phyloP scores from a whole-genome alignment of 2,113 vertebrate species.

The Phalacrocorax brasilianus region DNA sequence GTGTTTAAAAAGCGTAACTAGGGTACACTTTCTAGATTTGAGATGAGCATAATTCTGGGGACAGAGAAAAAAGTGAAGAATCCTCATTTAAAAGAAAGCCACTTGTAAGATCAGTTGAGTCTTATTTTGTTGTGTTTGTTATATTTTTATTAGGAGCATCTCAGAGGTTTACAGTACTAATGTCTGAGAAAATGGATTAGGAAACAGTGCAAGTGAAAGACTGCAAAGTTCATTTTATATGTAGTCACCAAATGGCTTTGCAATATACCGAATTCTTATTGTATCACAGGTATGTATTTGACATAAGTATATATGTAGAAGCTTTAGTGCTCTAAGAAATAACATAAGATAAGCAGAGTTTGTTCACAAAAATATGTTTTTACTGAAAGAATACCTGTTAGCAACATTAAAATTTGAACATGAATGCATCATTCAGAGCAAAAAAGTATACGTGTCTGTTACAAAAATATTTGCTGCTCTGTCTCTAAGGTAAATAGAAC shows the following conservation, averaged over 20 bases:
- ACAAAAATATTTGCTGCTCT: background rate
- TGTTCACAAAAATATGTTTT: background rate
- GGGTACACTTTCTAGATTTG: background rate
- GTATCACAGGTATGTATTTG: background rate
- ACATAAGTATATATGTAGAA: background rate
- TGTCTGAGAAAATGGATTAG: background rate
- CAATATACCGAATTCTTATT: background rate
- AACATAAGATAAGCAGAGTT: background rate
- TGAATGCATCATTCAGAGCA: background rate
- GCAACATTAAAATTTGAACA: conserved; percentile 9
- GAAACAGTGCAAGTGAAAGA: background rate
- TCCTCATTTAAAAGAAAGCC: background rate
- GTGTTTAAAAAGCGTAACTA: background rate
- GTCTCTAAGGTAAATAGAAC: background rate
- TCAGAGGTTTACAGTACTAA: background rate
- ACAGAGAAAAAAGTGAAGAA: background rate
- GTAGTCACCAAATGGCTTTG: background rate
- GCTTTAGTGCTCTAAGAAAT: background rate
- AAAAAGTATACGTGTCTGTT: background rate
- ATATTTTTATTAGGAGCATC: background rate
- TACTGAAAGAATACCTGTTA: background rate
- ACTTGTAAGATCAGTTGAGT: background rate
- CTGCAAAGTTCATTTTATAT: background rate
- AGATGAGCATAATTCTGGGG: background rate
- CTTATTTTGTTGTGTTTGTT: background rate